A percentile compares a stretch with the other conserved stretches of the same genome.
These are phyloP conservation scores for Troilus luridus DNA, from an alignment of 2,888 invertebrate species.

Conservation along the genomic window DNA sequence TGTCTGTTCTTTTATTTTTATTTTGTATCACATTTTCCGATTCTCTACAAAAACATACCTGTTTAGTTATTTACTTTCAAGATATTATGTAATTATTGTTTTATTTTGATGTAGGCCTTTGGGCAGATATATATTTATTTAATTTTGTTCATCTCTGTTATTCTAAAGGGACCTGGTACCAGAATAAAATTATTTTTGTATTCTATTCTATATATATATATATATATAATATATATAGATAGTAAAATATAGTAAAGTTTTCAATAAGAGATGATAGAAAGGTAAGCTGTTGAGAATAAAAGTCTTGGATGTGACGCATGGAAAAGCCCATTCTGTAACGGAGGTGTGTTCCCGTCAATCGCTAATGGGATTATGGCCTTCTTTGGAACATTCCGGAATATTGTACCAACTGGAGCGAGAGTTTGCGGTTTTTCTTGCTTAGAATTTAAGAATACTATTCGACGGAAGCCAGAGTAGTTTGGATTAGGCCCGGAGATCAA, in stretches of 20 bases:
- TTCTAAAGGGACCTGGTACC: too few species aligned
- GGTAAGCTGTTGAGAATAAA: conserved; percentile 8
- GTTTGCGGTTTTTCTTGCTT: not conserved
- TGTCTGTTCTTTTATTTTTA: too few species aligned
- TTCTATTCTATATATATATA: too few species aligned
- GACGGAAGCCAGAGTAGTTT: not conserved
- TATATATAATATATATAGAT: too few species aligned
- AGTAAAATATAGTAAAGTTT: not conserved
- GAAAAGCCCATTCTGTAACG: not conserved
- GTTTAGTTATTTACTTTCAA: too few species aligned
- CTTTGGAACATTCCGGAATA: conserved; percentile 23
- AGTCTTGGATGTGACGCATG: conserved; percentile 3
- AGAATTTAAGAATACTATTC: conserved; percentile 38
- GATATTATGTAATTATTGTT: too few species aligned
- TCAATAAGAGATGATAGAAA: not conserved
- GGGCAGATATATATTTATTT: too few species aligned
- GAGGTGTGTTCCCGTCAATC: not conserved
- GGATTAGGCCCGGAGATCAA: not conserved
- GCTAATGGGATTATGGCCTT: not conserved
- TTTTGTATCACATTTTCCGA: too few species aligned
- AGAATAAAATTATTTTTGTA: too few species aligned
- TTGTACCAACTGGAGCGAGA: not conserved
- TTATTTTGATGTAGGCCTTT: too few species aligned
- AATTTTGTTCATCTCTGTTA: too few species aligned
- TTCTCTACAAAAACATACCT: too few species aligned